Percentiles rank a stretch among this genome's conserved stretches.
Conservation (phyloP, 2,888 invertebrate species). For the Bhutanitis thaidina region DNA sequence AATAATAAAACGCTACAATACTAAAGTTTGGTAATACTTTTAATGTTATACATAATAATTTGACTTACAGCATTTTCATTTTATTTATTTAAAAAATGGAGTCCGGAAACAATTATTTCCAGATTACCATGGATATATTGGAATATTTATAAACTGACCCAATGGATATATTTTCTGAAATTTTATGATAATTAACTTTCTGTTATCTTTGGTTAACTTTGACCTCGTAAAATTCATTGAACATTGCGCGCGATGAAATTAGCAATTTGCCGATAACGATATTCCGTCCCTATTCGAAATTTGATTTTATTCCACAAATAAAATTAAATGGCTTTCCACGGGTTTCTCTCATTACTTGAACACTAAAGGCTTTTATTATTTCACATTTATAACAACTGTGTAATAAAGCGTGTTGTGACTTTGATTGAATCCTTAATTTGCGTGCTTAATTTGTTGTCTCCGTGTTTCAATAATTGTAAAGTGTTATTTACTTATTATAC, state of each 20-base stretch:
- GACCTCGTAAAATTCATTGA: not conserved
- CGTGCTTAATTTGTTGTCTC: slow-evolving; percentile 1
- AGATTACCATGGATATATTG: too few species aligned
- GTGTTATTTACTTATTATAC: too few species aligned
- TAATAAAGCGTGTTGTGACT: slow-evolving; percentile 2
- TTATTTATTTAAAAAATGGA: too few species aligned
- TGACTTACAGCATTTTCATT: too few species aligned
- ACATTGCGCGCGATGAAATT: slow-evolving; percentile 2
- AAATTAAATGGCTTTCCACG: slow-evolving; percentile 9
- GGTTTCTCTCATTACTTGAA: slow-evolving; percentile 2
- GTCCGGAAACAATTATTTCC: too few species aligned
- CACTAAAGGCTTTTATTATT: slow-evolving; percentile 7
- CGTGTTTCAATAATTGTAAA: not conserved
- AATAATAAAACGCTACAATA: too few species aligned
- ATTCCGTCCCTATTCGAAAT: slow-evolving; percentile 9
- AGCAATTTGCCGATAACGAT: slow-evolving; percentile 7
- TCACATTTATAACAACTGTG: slow-evolving; percentile 4
- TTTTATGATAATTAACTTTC: not conserved
- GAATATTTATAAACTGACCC: too few species aligned
- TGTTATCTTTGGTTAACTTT: not conserved
- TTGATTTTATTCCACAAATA: slow-evolving; percentile 16
- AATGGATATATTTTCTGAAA: too few species aligned
- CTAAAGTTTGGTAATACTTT: too few species aligned
- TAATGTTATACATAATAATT: too few species aligned
- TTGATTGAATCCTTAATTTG: not conserved